Conservation (phyloP, 2,888 invertebrate species). For the Podabrus alpinus region DNA sequence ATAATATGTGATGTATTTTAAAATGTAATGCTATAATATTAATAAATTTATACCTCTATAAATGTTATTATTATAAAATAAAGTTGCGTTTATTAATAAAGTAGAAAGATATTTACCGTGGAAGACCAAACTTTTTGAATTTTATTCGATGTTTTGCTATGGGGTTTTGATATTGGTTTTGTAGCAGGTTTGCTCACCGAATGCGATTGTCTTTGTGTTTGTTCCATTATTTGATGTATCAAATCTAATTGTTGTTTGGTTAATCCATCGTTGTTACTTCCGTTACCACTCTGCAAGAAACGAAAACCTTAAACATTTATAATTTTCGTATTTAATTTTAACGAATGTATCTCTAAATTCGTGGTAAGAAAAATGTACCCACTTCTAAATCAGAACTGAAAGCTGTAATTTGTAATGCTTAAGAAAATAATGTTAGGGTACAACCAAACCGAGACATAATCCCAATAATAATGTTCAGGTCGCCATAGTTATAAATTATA, state of each 20-base stretch:
- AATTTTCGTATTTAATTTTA: background rate
- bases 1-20: background rate
- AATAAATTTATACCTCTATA: too few species aligned
- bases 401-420: slow-evolving; percentile 48
- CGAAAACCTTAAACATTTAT: background rate
- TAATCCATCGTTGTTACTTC: slow-evolving; percentile 66
- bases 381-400: slow-evolving; percentile 41
- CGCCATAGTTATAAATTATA: slow-evolving; percentile 32
- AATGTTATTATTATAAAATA: too few species aligned
- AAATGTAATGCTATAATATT: background rate
- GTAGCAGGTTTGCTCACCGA: slow-evolving; percentile 47
- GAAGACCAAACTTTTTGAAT: slow-evolving; percentile 52
- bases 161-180: slow-evolving; percentile 44
- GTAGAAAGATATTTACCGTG: slow-evolving; percentile 43
- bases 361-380: slow-evolving; percentile 44
- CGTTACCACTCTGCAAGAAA: slow-evolving; percentile 52
- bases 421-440: slow-evolving; percentile 45
- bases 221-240: slow-evolving; percentile 78
- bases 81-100: background rate
- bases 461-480: slow-evolving; percentile 37
- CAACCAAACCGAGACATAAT: slow-evolving; percentile 27
- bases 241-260: slow-evolving; percentile 75
- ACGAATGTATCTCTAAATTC: slow-evolving; percentile 30
- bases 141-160: slow-evolving; percentile 45
- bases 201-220: slow-evolving; percentile 66